Conservation (phyloP, 92 coral and sea anemone genomes). For the Muricea muricata region DNA sequence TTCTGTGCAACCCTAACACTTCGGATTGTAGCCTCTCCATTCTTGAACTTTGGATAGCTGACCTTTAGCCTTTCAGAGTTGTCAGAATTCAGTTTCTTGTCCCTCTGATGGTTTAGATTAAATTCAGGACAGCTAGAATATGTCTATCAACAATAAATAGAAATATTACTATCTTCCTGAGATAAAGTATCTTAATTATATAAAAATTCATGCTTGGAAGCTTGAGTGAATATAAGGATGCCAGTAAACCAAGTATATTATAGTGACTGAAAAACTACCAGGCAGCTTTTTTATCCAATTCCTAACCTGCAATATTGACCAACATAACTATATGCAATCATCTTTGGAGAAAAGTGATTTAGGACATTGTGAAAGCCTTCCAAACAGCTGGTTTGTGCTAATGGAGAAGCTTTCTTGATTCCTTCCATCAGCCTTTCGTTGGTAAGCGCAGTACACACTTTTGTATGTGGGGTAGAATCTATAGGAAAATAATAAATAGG, state of each 20-base stretch:
- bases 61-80: too few species aligned
- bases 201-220: neutral
- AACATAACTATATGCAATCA: constrained; percentile 63
- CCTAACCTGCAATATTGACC: constrained; percentile 65
- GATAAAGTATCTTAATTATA: too few species aligned
- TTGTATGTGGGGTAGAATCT: neutral
- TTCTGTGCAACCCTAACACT: too few species aligned
- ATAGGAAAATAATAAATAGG: neutral
- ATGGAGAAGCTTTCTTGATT: constrained; percentile 60
- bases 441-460: constrained; percentile 45
- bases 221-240: too few species aligned
- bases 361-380: constrained; percentile 61
- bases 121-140: constrained; percentile 55
- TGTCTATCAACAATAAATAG: constrained; percentile 23
- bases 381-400: constrained; percentile 63
- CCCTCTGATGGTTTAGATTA: constrained; percentile 41
- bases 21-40: too few species aligned
- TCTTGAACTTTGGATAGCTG: too few species aligned
- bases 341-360: constrained; percentile 66
- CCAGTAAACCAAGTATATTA: too few species aligned
- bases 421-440: constrained; percentile 46
- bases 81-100: neutral
- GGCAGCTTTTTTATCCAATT: too few species aligned
- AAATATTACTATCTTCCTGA: neutral
- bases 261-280: too few species aligned